These are phyloP conservation scores for Tipula confusa DNA, from an alignment of 2,888 invertebrate genomes.

Conservation along the genomic window DNA sequence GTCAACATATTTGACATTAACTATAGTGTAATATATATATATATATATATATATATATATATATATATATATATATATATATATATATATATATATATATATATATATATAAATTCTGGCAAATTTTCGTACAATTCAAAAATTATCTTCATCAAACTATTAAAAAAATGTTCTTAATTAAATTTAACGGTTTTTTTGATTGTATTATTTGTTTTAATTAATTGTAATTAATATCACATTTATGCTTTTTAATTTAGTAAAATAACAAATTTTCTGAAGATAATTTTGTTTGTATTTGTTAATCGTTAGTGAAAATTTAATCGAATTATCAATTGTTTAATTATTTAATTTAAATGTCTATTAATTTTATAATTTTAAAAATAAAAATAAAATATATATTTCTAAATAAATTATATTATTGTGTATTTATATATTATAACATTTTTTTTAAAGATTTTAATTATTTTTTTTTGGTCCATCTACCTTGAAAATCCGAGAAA, in stretches of 20 bases:
- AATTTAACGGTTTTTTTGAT: not conserved
- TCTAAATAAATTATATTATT: conserved; percentile 4
- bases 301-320: not conserved
- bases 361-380: not conserved
- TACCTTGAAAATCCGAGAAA: conserved; percentile 31
- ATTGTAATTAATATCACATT: conserved; percentile 21
- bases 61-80: too few species aligned
- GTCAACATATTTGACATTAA: too few species aligned
- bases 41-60: too few species aligned
- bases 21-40: too few species aligned
- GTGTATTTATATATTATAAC: conserved; percentile 8
- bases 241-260: conserved; percentile 14
- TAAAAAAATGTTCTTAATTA: not conserved
- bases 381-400: not conserved
- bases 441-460: not conserved
- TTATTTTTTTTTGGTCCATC: conserved; percentile 30
- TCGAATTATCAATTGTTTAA: not conserved
- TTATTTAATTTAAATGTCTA: not conserved
- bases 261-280: not conserved
- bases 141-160: not conserved
- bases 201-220: not conserved
- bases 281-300: not conserved
- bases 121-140: not conserved
- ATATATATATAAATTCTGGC: too few species aligned
- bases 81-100: too few species aligned